Base-by-base conservation (phyloP, 2,797 vertebrate genomes). In the Oryzias sinensis region DNA sequence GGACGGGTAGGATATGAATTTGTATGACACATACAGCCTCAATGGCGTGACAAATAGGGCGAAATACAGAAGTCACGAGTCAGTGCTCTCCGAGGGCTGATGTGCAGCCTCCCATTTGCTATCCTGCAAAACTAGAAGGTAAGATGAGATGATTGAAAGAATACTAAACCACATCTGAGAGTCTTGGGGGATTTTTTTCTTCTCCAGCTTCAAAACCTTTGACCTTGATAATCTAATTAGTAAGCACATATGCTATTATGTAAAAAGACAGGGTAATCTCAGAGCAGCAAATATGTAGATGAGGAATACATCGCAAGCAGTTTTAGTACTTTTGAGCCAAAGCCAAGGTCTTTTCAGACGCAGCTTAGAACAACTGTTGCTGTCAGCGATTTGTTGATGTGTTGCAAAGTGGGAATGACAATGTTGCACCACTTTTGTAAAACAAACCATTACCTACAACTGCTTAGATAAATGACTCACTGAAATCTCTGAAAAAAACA, bases 251-350 rank as follows among this genome's bases (percentile, higher is more conserved):
- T 65, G 54, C 77, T 83, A 86, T 88, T 56, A 80, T 86, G 81
- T 81, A 66, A 65, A 77, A 77, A 82, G 76, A 61, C 68, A 66
- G 60, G 16, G 83, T 68, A 85, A 85, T 84, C 86, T 85, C 82
- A 83, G 77, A 86, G 65, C 66, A 67, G 81, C 49, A 59, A 56
- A 74, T 87, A 90, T 90, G 88, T 79, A 90, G 67, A 90, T 88
- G 56, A 77, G 72, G 62, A 68, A 65, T 62, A 60, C 72, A 76
- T 74, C 79, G 71, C 60, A 62, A 72, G 74, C 79, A 65, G 76
- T 74, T 74, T 68, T 47, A 65, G 68, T 61, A 62, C 67, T 48
- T 50, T 49, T 18, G 25, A 76, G 71, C 63, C 71, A 16, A 20
- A 77, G 84, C 83, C 81, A 89, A 89, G 85, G 88, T 88, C 84